Evolutionary conservation across 2,113 vertebrate genomes (phyloP).

Genomic region (Mus musculus): DNA sequence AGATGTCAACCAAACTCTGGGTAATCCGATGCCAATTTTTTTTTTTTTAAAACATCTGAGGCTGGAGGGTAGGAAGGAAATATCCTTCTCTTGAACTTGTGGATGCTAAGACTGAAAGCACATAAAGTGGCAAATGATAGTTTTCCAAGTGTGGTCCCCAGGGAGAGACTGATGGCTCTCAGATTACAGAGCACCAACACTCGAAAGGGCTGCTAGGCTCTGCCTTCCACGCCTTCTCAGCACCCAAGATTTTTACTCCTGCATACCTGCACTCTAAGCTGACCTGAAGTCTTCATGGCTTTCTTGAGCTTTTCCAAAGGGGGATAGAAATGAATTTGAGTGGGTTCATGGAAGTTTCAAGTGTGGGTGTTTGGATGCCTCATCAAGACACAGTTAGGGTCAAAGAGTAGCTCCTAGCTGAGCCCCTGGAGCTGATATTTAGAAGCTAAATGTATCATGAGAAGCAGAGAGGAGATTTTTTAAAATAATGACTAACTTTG

Average conservation of each 20-base stretch:
- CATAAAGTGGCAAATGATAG: no score
- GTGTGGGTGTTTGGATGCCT: rapidly evolving
- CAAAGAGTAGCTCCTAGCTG: neutral
- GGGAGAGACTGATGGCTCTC: neutral
- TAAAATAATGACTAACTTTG: neutral
- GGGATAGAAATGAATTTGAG: neutral
- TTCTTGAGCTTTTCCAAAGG: neutral
- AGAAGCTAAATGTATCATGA: neutral
- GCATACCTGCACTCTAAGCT: neutral
- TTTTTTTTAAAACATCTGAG: neutral
- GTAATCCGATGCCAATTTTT: neutral
- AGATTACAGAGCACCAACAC: neutral
- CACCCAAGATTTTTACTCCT: neutral
- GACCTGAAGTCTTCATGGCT: neutral
- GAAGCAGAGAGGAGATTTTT: neutral
- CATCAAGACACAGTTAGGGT: neutral
- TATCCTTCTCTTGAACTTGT: neutral
- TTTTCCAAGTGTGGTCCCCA: neutral
- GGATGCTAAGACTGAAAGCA: neutral
- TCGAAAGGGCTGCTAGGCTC: rapidly evolving
- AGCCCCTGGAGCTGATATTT: neutral
- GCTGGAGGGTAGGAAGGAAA: neutral
- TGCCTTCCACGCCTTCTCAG: neutral
- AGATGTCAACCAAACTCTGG: neutral
- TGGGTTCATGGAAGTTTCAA: no score